Evolutionary conservation across 1,140 invertebrate species (phyloP).

Genomic region (Penaeus vannamei): DNA sequence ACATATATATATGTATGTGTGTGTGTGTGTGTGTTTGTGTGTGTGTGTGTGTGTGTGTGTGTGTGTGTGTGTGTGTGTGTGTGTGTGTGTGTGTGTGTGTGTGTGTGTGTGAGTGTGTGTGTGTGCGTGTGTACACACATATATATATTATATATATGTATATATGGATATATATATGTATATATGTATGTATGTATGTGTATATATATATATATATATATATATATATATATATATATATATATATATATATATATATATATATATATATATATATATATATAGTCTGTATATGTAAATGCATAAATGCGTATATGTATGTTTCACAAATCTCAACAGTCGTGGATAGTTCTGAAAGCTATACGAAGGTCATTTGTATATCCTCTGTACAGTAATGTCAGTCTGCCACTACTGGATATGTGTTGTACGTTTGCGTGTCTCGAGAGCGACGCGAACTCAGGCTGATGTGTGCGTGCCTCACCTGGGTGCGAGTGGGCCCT

Average conservation of each 20-base stretch:
- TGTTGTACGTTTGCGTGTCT: neutral
- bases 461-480: constrained; percentile 9
- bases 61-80: too few species aligned
- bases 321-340: too few species aligned
- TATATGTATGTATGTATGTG: neutral
- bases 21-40: neutral
- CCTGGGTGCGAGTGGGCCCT: constrained; percentile 47
- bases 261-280: neutral
- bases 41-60: neutral
- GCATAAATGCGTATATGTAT: neutral
- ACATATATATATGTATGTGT: constrained; percentile 10
- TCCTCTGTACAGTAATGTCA: too few species aligned
- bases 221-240: neutral
- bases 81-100: too few species aligned
- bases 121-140: neutral
- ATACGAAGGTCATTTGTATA: neutral
- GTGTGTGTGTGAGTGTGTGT: neutral
- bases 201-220: neutral
- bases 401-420: neutral
- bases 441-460: neutral
- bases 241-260: neutral
- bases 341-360: too few species aligned
- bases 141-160: neutral
- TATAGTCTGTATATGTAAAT: neutral
- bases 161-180: neutral